phyloP scores from a whole-genome alignment of 2,888 invertebrate species.

The Pseudeuparius sepicola region DNA sequence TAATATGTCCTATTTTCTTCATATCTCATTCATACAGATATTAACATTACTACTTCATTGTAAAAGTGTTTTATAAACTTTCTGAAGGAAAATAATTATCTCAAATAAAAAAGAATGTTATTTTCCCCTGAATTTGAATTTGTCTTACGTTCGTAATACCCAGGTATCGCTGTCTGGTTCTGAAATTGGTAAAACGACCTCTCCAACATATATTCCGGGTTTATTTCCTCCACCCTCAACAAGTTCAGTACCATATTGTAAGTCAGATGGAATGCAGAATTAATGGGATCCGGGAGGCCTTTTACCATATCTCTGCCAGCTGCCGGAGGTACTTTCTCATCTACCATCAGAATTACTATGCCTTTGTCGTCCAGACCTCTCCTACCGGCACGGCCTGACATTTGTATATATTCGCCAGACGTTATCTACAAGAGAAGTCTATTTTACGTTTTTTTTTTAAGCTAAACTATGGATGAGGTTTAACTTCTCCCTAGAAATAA shows the following conservation, averaged over 20 bases:
- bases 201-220: slow-evolving; percentile 98
- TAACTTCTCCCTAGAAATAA: too few relatives aligned
- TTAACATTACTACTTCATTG: too few relatives aligned
- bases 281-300: slow-evolving; percentile 78
- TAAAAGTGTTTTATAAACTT: too few relatives aligned
- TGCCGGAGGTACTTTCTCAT: slow-evolving; percentile 83
- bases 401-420: slow-evolving; percentile 99
- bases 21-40: too few relatives aligned
- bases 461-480: too few relatives aligned
- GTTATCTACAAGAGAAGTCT: slow-evolving; percentile 57
- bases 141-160: slow-evolving; percentile 69
- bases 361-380: slow-evolving; percentile 89
- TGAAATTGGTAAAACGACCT: slow-evolving; percentile 98
- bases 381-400: slow-evolving; percentile 97
- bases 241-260: slow-evolving; percentile 99
- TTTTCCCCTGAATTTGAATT: too few relatives aligned
- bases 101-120: slow-evolving; percentile 6
- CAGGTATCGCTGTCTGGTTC: slow-evolving; percentile 91
- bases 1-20: too few relatives aligned
- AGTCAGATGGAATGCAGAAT: slow-evolving; percentile 97
- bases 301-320: slow-evolving; percentile 69
- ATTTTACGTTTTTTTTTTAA: too few relatives aligned
- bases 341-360: slow-evolving; percentile 97
- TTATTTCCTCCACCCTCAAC: slow-evolving; percentile 95
- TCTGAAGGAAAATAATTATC: slow-evolving; percentile 9